Conservation (phyloP, 1,140 invertebrate species). For the Ceratina calcarata region DNA sequence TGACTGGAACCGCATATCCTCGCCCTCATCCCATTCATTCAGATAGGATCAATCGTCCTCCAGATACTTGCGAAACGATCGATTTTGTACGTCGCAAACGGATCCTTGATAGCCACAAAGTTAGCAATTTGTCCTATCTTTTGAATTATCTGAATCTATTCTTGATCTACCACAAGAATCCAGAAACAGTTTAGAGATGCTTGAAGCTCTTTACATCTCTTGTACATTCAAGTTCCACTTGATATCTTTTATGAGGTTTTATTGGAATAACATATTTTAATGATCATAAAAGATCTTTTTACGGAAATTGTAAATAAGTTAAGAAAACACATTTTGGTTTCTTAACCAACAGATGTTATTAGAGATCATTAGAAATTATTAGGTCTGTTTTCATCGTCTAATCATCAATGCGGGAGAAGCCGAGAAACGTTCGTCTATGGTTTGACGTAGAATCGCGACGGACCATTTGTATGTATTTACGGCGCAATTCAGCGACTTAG, state of each 20-base stretch:
- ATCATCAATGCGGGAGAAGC: background rate
- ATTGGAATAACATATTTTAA: no score
- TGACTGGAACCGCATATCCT: background rate
- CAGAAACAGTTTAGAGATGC: background rate
- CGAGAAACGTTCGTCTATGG: background rate
- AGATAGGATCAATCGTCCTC: background rate
- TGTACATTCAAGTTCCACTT: no score
- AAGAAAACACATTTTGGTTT: no score
- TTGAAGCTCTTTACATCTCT: background rate
- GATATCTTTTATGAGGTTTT: no score
- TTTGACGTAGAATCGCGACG: constrained; percentile 43
- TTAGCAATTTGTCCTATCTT: background rate
- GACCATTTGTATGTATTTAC: constrained; percentile 57
- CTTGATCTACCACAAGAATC: background rate
- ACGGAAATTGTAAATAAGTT: no score
- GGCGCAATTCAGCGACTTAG: constrained; percentile 37
- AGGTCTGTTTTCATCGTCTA: background rate
- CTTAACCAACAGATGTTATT: no score
- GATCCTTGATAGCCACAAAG: background rate
- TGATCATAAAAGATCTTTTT: no score
- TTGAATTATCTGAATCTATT: background rate
- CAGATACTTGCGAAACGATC: constrained; percentile 10
- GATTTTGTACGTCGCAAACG: constrained; percentile 8
- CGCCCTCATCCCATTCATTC: background rate
- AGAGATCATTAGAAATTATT: no score